Base-by-base conservation (phyloP, 2,113 vertebrate genomes). In the Seriola rivoliana region DNA sequence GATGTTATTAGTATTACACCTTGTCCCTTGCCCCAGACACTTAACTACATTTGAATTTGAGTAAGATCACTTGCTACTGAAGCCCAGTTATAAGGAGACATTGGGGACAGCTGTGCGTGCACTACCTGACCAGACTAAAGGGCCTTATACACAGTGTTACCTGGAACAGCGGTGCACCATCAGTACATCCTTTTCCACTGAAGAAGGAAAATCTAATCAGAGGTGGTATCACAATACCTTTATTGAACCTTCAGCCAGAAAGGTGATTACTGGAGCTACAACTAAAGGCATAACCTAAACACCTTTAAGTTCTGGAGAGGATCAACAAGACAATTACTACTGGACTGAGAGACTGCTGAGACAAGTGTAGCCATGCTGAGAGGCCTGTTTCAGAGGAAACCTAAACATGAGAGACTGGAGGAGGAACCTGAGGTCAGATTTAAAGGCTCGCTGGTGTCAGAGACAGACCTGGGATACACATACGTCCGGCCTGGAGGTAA, bases 401-500 rank as follows among this genome's bases (percentile, higher is more conserved):
- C 94, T 0, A 96, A 97, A 69, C 85, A 95, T 68, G 94, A 95
- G 81, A 94, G 96, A 52, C 93, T 95, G 70, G 77, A 96, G 19
- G 94, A 91, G 13, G 95, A 97, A 63, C 88, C 95, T 0, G 96
- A 97, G 23, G 82, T 88, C 7, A 95, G 95, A 81, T 97, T 96
- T 81, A 97, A 96, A 88, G 98, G 98, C 64, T 96, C 95, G 60
- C 69, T 97, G 91, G 96, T 98, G 81, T 96, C 95, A 0, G 97
- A 99, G 95, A 95, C 88, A 80, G 95, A 97, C 73, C 95, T 99
- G 66, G 95, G 94, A 80, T 97, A 96, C 72, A 95, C 93, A 68
- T 97, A 97, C 66, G 93, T 96, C 78, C 94, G 91, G 72, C 97
- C 97, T 19, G 97, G 97, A 97, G 98, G 98, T 99, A 97, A 97